These are phyloP conservation scores for Pleuronectes platessa DNA, from an alignment of 2,113 vertebrate genomes.

Conservation along the genomic window DNA sequence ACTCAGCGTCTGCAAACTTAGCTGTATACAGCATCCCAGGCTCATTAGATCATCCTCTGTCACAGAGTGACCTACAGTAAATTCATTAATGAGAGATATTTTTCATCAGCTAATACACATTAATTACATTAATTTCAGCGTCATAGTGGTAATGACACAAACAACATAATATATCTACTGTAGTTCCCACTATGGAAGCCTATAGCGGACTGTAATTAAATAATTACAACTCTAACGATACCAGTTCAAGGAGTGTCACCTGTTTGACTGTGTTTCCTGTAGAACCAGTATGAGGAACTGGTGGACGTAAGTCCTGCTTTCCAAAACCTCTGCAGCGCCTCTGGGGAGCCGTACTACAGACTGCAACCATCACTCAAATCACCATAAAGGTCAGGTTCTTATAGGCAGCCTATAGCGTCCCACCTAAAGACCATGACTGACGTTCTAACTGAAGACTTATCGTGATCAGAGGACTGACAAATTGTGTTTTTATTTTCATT, in stretches of 20 bases:
- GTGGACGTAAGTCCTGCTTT: not conserved
- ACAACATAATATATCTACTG: not conserved
- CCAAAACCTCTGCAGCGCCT: not conserved
- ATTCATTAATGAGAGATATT: constrained; percentile 16
- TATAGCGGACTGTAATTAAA: not conserved
- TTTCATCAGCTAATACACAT: constrained; percentile 16
- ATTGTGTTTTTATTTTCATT: not conserved
- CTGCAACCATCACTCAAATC: not conserved
- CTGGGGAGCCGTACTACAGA: not conserved
- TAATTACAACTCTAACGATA: too few relatives aligned
- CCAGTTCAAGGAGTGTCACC: too few relatives aligned
- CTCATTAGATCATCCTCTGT: constrained; percentile 35
- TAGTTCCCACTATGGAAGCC: not conserved
- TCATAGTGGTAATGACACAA: not conserved
- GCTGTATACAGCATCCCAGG: constrained; percentile 15
- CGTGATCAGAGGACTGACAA: not conserved
- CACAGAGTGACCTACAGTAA: constrained; percentile 19
- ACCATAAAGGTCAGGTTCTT: not conserved
- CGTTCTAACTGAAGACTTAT: not conserved
- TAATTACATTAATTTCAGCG: not conserved
- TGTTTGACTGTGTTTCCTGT: too few relatives aligned
- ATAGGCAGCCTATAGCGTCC: not conserved
- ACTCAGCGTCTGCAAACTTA: constrained; percentile 35
- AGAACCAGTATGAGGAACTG: too few relatives aligned
- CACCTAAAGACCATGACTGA: not conserved